Evolutionary conservation across 1,140 invertebrate species (phyloP), one percentile per base, ranked within the genome.

Genomic region (Bombus superbus): DNA sequence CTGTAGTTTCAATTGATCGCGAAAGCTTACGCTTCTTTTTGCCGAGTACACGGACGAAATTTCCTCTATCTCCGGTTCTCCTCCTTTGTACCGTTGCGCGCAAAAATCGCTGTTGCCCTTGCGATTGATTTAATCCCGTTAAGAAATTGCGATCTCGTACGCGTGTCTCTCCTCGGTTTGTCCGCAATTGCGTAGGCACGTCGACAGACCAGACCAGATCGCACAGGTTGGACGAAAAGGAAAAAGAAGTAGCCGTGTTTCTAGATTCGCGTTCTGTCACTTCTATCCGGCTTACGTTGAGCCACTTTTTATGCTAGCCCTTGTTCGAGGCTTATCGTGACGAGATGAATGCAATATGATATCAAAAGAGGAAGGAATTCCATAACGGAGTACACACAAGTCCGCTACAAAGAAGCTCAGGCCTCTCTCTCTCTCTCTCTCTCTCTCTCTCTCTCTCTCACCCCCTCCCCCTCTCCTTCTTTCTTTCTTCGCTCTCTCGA

Each of bases 221-320:
- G 47, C 18, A 22, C 47, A 22, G 18, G 47, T 53, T 53, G 47
- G 5, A 22, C 47, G 47, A 8, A 1, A 35, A 10, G 1, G 18
- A 28, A 9, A 35, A 22, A 35, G n/a, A 75, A 25, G 38, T 47
- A 89, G 64, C 25, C 72, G 81, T 90, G 79, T 84, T 77, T 83
- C 71, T 68, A 71, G 81, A 22, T 81, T 53, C 71, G 53, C 47
- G 47, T 76, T 87, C 66, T 86, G 86, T 88, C 86, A 88, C 88
- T 90, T 85, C 72, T 81, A 87, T 90, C 89, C 89, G 79, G 86
- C 86, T 90, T 90, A 90, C 66, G 81, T 82, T 87, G 85, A 90
- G 85, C 80, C 85, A 90, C 78, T 87, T 89, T 90, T 89, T 89
- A 90, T 87, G 64, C 78, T 68, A 59, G 57, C 73, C 88, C 72